A percentile compares a stretch with the other conserved stretches of the same genome.
phyloP scores from a whole-genome alignment of 2,113 vertebrate species.

The Spizaetus ornatus region DNA sequence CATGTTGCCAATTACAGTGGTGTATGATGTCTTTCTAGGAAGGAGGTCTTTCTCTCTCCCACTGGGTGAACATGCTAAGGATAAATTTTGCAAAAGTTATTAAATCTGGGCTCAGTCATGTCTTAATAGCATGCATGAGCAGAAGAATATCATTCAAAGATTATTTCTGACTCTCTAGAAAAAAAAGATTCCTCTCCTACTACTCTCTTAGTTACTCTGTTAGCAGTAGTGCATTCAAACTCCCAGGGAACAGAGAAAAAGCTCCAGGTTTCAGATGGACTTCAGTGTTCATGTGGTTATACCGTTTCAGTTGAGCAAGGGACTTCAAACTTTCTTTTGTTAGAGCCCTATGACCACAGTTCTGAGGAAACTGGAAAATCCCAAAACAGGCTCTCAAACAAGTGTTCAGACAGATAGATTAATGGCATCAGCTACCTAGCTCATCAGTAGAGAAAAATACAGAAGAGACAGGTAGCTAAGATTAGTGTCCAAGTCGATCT shows the following conservation, averaged over 20 bases:
- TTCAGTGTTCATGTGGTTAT: background rate
- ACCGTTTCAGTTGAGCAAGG: background rate
- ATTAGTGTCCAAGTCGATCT: background rate
- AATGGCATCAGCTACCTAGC: background rate
- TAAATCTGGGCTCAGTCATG: background rate
- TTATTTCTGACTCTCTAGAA: background rate
- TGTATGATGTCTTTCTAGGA: slow-evolving; percentile 5
- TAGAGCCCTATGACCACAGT: background rate
- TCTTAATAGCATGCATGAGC: background rate
- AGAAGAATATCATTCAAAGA: background rate
- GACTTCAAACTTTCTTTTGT: background rate
- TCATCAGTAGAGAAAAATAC: background rate
- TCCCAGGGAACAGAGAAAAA: background rate
- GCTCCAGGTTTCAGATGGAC: background rate
- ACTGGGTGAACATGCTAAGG: background rate
- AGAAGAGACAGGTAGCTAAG: background rate
- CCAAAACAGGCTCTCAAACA: background rate
- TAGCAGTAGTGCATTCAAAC: background rate
- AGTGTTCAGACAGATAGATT: background rate
- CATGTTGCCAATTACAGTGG: background rate
- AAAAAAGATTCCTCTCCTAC: background rate
- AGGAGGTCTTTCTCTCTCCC: slow-evolving; percentile 3
- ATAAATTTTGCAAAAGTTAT: slow-evolving; percentile 6
- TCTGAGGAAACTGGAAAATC: background rate
- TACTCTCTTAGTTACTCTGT: background rate